Evolutionary conservation across 37 sponge, comb jelly and placozoan genomes (phyloP), one percentile per base, ranked within the genome.

Genomic region (Beroe forskalii): DNA sequence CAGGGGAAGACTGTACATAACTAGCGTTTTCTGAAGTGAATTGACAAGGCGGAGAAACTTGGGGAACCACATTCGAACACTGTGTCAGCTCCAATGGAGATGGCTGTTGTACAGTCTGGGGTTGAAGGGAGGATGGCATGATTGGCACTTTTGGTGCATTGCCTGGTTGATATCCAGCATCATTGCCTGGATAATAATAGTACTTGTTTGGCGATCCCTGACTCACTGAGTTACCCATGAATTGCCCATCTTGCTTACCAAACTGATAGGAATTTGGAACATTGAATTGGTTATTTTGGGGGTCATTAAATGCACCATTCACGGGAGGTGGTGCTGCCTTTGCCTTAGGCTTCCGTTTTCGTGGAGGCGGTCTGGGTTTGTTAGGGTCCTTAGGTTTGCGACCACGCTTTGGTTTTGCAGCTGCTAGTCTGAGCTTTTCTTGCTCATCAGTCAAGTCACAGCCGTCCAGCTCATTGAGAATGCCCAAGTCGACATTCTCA

Each of bases 371-470:
- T 80, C 40, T 80, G 19, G 86, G 86, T 27, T 80, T 80, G 86
- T 80, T 80, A 30, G 86, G 86, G 42, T 80, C 86, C 40, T 80
- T 80, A 4, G 86, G 86, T 25, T 80, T 80, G 1, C 86, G 28
- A 23, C 86, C 86, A 14, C 72, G 27, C 86, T 80, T 80, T 28
- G 44, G 44, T 25, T 80, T 80, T 6, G 86, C 25, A 80, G 35
- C 55, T 1, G n/a, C 55, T 36, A 32, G 39, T 48, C 55, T 35
- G 48, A 80, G 86, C 4, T 25, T 44, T 80, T 80, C 86, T 44
- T 80, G 86, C 42, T 80, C 86, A 80, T 80, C 86, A 41, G 86
- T 80, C 31, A 80, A 30, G 42, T 80, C 86, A 80, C 86, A 80
- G 0, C 86, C 86, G 35, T 80, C 86, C 43, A 80, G 27, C 30